These are phyloP conservation scores for Sipha maydis DNA, from an alignment of 2,888 invertebrate genomes.

Conservation along the genomic window DNA sequence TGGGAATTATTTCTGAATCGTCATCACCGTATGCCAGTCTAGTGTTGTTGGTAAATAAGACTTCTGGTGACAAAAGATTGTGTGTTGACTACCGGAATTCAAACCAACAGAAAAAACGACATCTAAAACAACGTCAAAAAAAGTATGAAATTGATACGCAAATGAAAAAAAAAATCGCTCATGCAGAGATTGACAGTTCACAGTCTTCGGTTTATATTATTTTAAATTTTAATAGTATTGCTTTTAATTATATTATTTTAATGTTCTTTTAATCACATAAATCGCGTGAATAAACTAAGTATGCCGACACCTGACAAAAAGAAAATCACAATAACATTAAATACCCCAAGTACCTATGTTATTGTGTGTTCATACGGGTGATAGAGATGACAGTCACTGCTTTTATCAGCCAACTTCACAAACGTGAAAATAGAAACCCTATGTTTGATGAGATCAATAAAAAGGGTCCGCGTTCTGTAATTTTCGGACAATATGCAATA, in stretches of 20 bases:
- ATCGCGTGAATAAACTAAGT: not conserved
- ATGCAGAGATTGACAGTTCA: no score
- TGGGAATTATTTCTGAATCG: no score
- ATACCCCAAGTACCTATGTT: not conserved
- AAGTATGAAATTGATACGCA: not conserved
- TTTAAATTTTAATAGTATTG: slow-evolving; percentile 11
- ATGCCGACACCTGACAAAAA: not conserved
- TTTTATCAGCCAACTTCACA: slow-evolving; percentile 33
- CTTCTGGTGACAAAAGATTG: no score
- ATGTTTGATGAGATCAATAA: not conserved
- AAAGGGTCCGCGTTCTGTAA: not conserved
- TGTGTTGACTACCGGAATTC: no score
- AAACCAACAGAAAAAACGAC: no score
- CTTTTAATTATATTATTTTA: not conserved
- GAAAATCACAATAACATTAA: not conserved
- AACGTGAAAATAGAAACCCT: slow-evolving; percentile 39
- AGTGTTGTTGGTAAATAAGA: no score
- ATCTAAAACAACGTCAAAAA: slow-evolving; percentile 40
- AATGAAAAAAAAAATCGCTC: not conserved
- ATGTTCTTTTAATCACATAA: not conserved
- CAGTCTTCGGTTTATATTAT: not conserved
- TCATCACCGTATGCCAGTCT: no score
- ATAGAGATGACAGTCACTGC: not conserved
- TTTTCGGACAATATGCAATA: no score
- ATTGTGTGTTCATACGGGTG: not conserved